Conservation (phyloP, 35 echinoderm and acorn worm species). For the Heliocidaris tuberculata region DNA sequence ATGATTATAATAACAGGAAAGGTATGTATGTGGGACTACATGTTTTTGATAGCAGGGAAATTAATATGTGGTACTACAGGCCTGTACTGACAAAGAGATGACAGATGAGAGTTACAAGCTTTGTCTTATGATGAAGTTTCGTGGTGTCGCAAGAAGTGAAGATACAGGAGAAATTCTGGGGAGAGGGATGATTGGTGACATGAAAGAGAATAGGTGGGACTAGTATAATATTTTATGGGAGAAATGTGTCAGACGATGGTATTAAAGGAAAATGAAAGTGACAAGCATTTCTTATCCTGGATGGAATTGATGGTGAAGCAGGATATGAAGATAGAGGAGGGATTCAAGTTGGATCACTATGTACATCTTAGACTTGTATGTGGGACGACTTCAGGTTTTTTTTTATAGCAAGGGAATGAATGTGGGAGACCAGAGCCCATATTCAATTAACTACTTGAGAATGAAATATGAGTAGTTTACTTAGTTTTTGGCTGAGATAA, state of each 20-base stretch:
- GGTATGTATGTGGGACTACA: not conserved
- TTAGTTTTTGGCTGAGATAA: too few species aligned
- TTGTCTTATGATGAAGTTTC: constrained; percentile 87
- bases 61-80: not conserved
- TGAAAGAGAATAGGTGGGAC: too few species aligned
- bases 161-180: constrained; percentile 73
- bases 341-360: constrained; percentile 60
- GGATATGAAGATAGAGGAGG: constrained; percentile 95
- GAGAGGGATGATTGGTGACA: too few species aligned
- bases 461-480: too few species aligned
- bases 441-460: too few species aligned
- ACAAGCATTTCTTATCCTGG: constrained; percentile 91
- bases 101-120: constrained; percentile 63
- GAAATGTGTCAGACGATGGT: too few species aligned
- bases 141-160: constrained; percentile 89
- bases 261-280: constrained; percentile 19
- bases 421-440: too few species aligned
- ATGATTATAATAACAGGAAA: not conserved
- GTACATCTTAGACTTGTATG: too few species aligned
- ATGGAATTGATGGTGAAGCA: constrained; percentile 93
- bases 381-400: too few species aligned
- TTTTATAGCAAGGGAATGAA: too few species aligned
- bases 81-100: not conserved
- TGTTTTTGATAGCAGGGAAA: not conserved
- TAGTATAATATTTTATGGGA: too few species aligned